Evolutionary conservation across 2,888 invertebrate species (phyloP), one percentile per base, ranked within the genome.

Genomic region (Endotricha flammealis): DNA sequence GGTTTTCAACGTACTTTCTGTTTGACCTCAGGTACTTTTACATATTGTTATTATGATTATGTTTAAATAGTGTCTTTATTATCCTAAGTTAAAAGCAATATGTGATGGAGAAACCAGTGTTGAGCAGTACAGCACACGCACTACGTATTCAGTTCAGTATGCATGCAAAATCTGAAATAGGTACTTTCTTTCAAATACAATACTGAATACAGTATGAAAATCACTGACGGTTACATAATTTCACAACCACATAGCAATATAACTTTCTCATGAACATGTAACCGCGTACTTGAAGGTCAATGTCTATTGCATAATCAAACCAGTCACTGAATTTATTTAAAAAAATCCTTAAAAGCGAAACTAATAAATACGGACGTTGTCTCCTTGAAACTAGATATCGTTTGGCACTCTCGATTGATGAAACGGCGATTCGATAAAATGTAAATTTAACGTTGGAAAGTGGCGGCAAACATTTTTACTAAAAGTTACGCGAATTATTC

Each of bases 221-320:
- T n/a, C 20, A 20, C n/a, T 20, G 20, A 2, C 2, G 20, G 20
- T 24, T 30, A 36, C 30, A 11, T 25, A 28, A 14, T 28, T 28
- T 28, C n/a, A 10, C 12, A 32, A 23, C 23, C 23, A 32, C 25
- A 30, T 24, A 32, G 17, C 14, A 22, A 48, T 52, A 55, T 48
- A 46, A 59, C 62, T 68, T 67, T 66, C 63, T 49, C 62, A 57
- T 50, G 29, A 53, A 53, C 48, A 39, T 51, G 53, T 47, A 41
- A 40, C 50, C 48, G 46, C 44, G 38, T 51, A 53, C 49, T 45
- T 39, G 54, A 71, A 70, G 72, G 69, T 64, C 67, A 70, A 59
- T 64, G 62, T 57, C 55, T 54, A 44, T 55, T 53, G 46, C 42
- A 52, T 46, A 50, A 52, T 44, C 39, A 29, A 47, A 44, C 48